Evolutionary conservation across 2,888 invertebrate species (phyloP).

Genomic region (Cacoxenus indagator): DNA sequence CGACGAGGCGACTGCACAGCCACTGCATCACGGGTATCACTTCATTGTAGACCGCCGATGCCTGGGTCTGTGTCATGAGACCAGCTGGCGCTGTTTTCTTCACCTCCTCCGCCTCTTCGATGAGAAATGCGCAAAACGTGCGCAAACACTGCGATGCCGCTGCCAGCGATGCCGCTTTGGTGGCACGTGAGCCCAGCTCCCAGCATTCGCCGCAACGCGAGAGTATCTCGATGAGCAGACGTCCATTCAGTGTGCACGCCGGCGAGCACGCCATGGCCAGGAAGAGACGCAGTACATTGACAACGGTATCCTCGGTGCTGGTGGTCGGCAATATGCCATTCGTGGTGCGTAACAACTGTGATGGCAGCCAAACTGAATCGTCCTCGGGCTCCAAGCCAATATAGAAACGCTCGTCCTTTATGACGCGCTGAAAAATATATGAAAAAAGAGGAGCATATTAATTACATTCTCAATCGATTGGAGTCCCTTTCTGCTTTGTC

Average conservation of each 20-base stretch:
- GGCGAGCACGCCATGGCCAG: constrained; percentile 90
- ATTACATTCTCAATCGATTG: background rate
- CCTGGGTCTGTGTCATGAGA: constrained; percentile 72
- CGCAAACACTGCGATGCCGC: constrained; percentile 91
- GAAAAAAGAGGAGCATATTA: too few species aligned
- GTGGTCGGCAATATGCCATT: constrained; percentile 74
- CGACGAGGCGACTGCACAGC: constrained; percentile 86
- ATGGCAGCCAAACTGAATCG: constrained; percentile 92
- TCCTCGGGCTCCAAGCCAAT: constrained; percentile 91
- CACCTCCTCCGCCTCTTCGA: constrained; percentile 73
- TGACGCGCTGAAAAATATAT: constrained; percentile 83
- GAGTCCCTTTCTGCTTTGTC: constrained; percentile 9
- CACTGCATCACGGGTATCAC: constrained; percentile 92
- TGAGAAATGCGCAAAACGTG: constrained; percentile 87
- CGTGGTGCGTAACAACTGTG: constrained; percentile 89
- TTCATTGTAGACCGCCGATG: constrained; percentile 90
- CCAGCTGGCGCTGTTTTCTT: constrained; percentile 75
- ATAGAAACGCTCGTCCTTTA: constrained; percentile 92
- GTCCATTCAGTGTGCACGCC: constrained; percentile 90
- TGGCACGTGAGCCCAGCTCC: constrained; percentile 83
- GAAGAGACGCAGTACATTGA: constrained; percentile 78
- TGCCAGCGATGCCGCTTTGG: constrained; percentile 89
- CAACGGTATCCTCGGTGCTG: constrained; percentile 87
- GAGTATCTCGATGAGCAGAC: constrained; percentile 87
- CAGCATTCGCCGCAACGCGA: constrained; percentile 88